These are phyloP conservation scores for Crypturellus undulatus DNA, from an alignment of 2,113 vertebrate species.

Conservation along the genomic window DNA sequence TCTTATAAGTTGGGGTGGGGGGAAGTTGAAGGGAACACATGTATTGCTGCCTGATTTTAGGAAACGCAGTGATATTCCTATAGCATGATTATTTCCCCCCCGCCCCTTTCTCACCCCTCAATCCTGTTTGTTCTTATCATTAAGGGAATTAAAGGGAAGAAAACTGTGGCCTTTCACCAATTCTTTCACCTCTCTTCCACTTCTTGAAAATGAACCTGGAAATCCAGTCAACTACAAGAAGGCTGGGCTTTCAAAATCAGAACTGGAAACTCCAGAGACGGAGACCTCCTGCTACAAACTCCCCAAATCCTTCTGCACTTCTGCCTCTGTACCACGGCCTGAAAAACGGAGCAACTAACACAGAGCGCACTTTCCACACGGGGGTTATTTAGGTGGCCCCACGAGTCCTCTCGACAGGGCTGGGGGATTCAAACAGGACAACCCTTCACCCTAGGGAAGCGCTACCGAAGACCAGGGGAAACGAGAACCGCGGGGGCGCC, in stretches of 20 bases:
- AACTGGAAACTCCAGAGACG: background rate
- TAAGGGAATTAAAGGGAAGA: background rate
- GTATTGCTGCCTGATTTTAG: background rate
- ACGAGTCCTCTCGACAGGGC: background rate
- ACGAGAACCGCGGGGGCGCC: too few species aligned
- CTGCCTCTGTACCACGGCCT: background rate
- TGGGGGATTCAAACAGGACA: background rate
- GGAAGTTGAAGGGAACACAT: background rate
- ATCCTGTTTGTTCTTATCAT: background rate
- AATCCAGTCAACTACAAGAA: background rate
- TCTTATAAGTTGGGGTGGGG: rapidly evolving
- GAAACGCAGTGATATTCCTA: background rate
- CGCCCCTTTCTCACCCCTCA: background rate
- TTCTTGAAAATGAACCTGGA: background rate
- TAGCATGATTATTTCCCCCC: background rate
- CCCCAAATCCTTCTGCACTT: background rate
- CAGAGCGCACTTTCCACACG: background rate
- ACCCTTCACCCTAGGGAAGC: background rate
- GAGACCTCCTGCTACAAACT: background rate
- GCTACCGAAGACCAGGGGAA: background rate
- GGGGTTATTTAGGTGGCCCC: background rate
- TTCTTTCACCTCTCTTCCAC: background rate
- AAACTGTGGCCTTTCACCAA: background rate
- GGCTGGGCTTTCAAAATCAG: background rate
- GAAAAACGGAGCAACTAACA: rapidly evolving